phyloP scores from a whole-genome alignment of 2,113 vertebrate species.

The Benitochromis conjunctus region DNA sequence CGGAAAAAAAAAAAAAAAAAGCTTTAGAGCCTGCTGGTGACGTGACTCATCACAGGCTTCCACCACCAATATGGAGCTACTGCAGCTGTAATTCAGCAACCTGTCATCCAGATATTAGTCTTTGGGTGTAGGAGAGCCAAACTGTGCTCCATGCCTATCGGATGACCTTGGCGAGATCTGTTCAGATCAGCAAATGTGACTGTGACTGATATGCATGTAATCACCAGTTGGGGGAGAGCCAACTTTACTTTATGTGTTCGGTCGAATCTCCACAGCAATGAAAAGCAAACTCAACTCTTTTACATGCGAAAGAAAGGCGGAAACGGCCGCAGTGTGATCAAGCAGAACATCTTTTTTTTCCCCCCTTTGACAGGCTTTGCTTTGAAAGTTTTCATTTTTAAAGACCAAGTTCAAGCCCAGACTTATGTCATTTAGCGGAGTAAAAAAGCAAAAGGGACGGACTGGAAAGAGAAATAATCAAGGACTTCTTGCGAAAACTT shows the following conservation, averaged over 20 bases:
- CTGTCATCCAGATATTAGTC: conserved; percentile 34
- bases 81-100: conserved; percentile 30
- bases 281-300: conserved; percentile 1
- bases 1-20: neutral
- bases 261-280: neutral
- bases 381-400: neutral
- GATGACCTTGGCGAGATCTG: conserved; percentile 57
- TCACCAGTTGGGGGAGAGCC: conserved; percentile 33
- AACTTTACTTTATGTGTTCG: conserved; percentile 19
- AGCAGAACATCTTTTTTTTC: neutral
- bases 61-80: conserved; percentile 1
- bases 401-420: neutral
- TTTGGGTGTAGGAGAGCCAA: conserved; percentile 25
- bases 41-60: conserved; percentile 39
- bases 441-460: neutral
- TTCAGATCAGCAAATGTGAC: conserved; percentile 50
- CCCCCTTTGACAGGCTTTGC: neutral
- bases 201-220: conserved; percentile 46
- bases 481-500: neutral
- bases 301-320: neutral
- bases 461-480: neutral
- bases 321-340: neutral
- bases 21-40: conserved; percentile 1
- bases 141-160: conserved; percentile 9
- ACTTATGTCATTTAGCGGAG: neutral